A percentile compares a stretch with the other conserved stretches of the same genome.
These are phyloP conservation scores for Delphinus delphis DNA, from an alignment of 2,113 vertebrate species.

Conservation along the genomic window DNA sequence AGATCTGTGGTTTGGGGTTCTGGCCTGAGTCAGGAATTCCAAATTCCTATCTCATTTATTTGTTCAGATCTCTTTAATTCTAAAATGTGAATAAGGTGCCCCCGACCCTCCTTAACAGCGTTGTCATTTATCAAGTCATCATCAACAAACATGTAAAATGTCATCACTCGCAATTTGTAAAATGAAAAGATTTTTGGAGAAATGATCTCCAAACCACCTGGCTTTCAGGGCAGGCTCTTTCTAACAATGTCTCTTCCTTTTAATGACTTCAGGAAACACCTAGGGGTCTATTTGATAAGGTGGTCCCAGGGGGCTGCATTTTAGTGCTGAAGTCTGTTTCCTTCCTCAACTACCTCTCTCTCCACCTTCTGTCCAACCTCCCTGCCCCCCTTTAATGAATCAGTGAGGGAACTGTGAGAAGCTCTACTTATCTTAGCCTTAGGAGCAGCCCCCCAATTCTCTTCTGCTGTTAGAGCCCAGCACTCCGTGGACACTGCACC, in stretches of 20 bases:
- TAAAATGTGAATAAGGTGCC: neutral
- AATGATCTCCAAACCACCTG: neutral
- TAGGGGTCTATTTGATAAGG: neutral
- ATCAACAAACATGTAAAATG: constrained; percentile 14
- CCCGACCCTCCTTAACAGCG: neutral
- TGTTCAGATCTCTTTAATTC: neutral
- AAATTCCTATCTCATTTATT: constrained; percentile 30
- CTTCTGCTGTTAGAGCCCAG: neutral
- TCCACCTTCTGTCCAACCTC: neutral
- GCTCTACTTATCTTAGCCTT: neutral
- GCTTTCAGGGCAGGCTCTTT: neutral
- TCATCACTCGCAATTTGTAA: neutral
- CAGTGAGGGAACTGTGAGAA: neutral
- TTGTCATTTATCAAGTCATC: neutral
- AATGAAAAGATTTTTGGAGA: neutral
- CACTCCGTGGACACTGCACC: neutral
- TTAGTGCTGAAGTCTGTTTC: neutral
- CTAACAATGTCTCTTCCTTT: neutral
- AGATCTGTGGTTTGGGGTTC: neutral
- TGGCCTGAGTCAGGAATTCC: neutral
- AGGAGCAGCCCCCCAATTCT: neutral
- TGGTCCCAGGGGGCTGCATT: too few species aligned
- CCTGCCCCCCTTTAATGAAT: neutral
- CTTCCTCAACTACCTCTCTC: neutral
- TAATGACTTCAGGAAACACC: neutral